phyloP scores from a whole-genome alignment of 1,140 invertebrate species.

The Euura saliciscinereae region DNA sequence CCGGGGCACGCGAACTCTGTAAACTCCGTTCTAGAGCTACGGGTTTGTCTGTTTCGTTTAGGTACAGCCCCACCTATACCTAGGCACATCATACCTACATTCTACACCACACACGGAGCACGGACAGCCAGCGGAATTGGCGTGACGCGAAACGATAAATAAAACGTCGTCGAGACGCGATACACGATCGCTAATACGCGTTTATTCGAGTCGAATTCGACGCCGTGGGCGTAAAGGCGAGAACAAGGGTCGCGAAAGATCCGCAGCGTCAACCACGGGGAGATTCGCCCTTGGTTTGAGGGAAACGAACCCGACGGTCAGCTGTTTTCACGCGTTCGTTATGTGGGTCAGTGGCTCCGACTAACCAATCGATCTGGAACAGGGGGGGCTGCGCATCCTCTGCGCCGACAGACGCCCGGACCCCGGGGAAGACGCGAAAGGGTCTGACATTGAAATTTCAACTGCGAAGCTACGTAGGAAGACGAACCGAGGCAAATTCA shows the following conservation, averaged over 20 bases:
- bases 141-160: not conserved
- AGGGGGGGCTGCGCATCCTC: not conserved
- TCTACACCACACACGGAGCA: not conserved
- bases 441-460: too few species aligned
- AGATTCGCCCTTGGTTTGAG: not conserved
- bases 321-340: conserved; percentile 43
- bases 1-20: conserved; percentile 1
- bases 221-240: not conserved
- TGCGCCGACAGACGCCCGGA: not conserved
- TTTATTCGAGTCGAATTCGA: not conserved
- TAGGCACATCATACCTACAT: not conserved
- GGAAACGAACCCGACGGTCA: conserved; percentile 33
- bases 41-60: conserved; percentile 4
- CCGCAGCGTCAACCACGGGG: not conserved
- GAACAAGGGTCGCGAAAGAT: not conserved
- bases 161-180: not conserved
- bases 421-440: not conserved
- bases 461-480: too few species aligned
- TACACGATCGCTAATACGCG: not conserved
- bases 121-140: not conserved
- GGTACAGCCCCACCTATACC: not conserved
- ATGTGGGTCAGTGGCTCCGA: conserved; percentile 51
- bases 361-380: conserved; percentile 48
- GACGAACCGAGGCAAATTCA: too few species aligned
- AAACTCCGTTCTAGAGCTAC: not conserved